These are phyloP conservation scores for Noctua janthe DNA, from an alignment of 2,888 invertebrate genomes.

Conservation along the genomic window DNA sequence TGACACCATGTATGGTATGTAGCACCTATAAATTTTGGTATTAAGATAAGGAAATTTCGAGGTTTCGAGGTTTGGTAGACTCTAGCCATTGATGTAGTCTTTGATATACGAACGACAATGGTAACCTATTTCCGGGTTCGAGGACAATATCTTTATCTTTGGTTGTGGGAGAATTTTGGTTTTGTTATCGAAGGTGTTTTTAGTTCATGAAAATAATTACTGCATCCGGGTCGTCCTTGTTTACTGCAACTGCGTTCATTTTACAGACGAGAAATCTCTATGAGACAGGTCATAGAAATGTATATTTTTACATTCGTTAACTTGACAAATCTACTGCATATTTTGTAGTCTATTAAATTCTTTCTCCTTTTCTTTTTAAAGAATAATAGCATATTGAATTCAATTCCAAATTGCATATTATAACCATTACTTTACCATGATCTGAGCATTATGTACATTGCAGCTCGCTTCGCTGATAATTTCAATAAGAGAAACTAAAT, in stretches of 20 bases:
- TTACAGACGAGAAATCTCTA: background rate
- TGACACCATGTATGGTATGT: conserved; percentile 71
- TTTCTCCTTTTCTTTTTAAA: background rate
- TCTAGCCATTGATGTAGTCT: conserved; percentile 57
- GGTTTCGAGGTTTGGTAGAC: conserved; percentile 55
- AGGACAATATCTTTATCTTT: conserved; percentile 38
- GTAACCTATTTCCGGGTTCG: conserved; percentile 58
- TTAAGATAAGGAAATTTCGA: conserved; percentile 75
- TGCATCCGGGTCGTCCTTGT: background rate
- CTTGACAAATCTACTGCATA: background rate
- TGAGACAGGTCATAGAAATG: background rate
- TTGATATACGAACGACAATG: conserved; percentile 60
- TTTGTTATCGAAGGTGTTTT: conserved; percentile 24
- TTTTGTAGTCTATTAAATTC: background rate
- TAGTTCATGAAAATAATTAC: conserved; percentile 26
- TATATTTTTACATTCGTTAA: background rate
- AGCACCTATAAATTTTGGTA: conserved; percentile 74
- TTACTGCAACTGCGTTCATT: background rate
- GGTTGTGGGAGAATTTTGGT: conserved; percentile 20
- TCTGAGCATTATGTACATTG: conserved; percentile 51
- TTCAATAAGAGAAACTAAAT: conserved; percentile 59
- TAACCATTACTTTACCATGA: conserved; percentile 41
- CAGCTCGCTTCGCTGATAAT: conserved; percentile 39
- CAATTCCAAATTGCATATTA: conserved; percentile 44
- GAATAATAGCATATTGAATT: conserved; percentile 36